phyloP scores from a whole-genome alignment of 1,140 invertebrate species.

The Leptopilina boulardi region DNA sequence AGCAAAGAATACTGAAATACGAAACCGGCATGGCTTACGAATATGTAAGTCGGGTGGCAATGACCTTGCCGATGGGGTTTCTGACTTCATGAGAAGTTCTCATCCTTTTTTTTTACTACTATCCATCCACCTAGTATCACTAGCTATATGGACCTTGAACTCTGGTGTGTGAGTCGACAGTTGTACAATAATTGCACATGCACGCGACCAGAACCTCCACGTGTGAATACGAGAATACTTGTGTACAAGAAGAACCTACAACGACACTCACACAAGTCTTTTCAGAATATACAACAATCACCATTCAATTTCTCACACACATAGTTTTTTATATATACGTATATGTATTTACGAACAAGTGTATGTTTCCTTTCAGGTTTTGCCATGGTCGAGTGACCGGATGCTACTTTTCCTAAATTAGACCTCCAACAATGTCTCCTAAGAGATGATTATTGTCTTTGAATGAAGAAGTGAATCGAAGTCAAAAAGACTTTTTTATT shows the following conservation, averaged over 20 bases:
- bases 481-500: not conserved
- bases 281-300: not conserved
- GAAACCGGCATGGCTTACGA: conserved; percentile 19
- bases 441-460: not conserved
- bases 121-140: conserved; percentile 54
- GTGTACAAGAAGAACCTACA: not conserved
- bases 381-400: conserved; percentile 37
- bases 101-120: conserved; percentile 61
- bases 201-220: conserved; percentile 24
- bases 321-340: not conserved
- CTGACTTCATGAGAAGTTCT: conserved; percentile 66
- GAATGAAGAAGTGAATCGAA: not conserved
- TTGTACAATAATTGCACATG: conserved; percentile 46
- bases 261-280: not conserved
- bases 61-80: conserved; percentile 61
- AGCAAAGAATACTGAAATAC: conserved; percentile 33
- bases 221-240: not conserved
- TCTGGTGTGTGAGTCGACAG: conserved; percentile 46
- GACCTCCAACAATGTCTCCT: not conserved
- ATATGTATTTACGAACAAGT: conserved; percentile 25
- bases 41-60: conserved; percentile 55
- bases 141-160: conserved; percentile 60
- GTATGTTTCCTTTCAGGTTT: conserved; percentile 41
- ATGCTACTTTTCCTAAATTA: conserved; percentile 38
- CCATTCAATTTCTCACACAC: conserved; percentile 37